These are phyloP conservation scores for Slavum lentiscoides DNA, from an alignment of 2,888 invertebrate species.

Conservation along the genomic window DNA sequence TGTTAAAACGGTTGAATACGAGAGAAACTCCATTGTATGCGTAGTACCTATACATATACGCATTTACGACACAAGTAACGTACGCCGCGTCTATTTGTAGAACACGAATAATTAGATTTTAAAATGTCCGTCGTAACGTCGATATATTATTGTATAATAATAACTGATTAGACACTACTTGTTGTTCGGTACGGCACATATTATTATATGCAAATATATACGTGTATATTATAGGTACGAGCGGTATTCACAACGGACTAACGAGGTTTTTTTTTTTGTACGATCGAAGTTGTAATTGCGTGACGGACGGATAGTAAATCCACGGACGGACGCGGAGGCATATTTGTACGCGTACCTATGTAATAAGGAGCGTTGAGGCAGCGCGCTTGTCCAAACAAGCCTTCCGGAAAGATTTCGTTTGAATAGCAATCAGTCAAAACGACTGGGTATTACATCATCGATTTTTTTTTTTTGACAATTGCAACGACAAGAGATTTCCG, in stretches of 20 bases:
- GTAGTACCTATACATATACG: neutral
- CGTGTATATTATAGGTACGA: too few species aligned
- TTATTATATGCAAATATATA: conserved; percentile 46
- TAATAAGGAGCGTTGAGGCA: conserved; percentile 28
- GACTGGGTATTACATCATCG: neutral
- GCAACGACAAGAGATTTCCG: neutral
- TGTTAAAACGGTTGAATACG: neutral
- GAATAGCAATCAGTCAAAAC: conserved; percentile 45
- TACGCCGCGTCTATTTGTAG: neutral
- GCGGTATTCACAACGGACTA: conserved; percentile 30
- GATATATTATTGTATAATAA: neutral
- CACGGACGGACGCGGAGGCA: neutral
- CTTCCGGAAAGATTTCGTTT: conserved; percentile 36
- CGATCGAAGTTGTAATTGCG: too few species aligned
- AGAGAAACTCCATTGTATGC: neutral
- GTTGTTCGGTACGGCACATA: conserved; percentile 7
- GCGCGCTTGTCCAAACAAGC: conserved; percentile 43
- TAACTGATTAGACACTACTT: conserved; percentile 36
- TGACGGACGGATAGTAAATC: conserved; percentile 11
- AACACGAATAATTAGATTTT: conserved; percentile 20
- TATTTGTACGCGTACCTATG: too few species aligned
- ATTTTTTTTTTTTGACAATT: conserved; percentile 38
- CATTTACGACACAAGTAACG: too few species aligned
- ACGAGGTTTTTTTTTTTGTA: conserved; percentile 42
- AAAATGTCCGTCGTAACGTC: conserved; percentile 1